Evolutionary conservation across 64 coral and sea anemone species (phyloP).

Genomic region (Actinia tenebrosa): DNA sequence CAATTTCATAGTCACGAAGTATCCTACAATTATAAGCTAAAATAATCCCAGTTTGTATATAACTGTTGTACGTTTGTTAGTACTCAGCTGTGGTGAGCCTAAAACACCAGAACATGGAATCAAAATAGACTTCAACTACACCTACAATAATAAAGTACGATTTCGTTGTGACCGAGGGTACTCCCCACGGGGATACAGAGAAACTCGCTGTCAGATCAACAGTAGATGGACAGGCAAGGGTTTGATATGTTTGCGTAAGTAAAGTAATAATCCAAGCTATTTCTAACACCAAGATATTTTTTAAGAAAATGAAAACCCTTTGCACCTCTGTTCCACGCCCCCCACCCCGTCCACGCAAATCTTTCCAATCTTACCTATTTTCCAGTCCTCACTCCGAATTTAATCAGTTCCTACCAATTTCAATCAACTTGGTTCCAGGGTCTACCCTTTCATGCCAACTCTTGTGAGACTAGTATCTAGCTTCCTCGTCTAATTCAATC

Average conservation of each 20-base stretch:
- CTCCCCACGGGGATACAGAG: conserved; percentile 55
- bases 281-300: no score
- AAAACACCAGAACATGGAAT: conserved; percentile 42
- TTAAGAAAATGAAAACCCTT: no score
- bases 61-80: conserved; percentile 17
- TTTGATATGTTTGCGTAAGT: conserved; percentile 50
- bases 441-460: no score
- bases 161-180: conserved; percentile 50
- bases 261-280: background rate
- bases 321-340: no score
- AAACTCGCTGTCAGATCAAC: conserved; percentile 39
- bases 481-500: background rate
- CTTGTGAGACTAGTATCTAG: background rate
- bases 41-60: background rate
- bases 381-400: no score
- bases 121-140: conserved; percentile 38
- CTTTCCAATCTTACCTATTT: no score
- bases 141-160: conserved; percentile 37
- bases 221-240: conserved; percentile 53
- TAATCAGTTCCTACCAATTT: no score
- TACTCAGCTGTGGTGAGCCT: conserved; percentile 54
- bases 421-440: no score
- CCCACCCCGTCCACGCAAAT: no score
- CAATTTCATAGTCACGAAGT: no score
- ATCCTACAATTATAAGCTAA: no score